A percentile compares a stretch with the other conserved stretches of the same genome.
phyloP scores from a whole-genome alignment of 1,140 invertebrate species.

The Pachyrhynchus sulphureomaculatus region DNA sequence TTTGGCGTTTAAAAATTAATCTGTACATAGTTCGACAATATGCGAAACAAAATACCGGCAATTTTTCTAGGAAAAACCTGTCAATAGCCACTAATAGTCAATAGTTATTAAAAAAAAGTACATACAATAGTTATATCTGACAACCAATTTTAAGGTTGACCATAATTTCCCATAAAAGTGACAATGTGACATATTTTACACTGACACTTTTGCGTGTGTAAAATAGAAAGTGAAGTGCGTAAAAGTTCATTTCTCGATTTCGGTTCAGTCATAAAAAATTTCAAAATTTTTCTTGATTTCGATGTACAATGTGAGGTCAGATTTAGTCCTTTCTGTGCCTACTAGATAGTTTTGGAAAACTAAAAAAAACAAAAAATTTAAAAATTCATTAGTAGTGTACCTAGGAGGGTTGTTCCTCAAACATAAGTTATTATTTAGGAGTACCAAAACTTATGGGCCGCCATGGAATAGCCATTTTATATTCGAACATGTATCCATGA shows the following conservation, averaged over 20 bases:
- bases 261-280: conserved; percentile 25
- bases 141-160: conserved; percentile 36
- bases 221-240: conserved; percentile 14
- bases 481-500: too few species aligned
- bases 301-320: conserved; percentile 5
- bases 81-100: conserved; percentile 45
- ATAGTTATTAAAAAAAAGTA: conserved; percentile 44
- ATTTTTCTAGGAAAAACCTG: conserved; percentile 21
- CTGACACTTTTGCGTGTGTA: conserved; percentile 32
- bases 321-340: neutral
- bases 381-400: neutral
- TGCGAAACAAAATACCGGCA: conserved; percentile 19
- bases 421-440: too few species aligned
- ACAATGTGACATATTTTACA: conserved; percentile 40
- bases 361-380: neutral
- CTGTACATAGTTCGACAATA: conserved; percentile 9
- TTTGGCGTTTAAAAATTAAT: neutral
- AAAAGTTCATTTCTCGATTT: conserved; percentile 20
- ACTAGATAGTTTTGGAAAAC: too few species aligned
- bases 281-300: conserved; percentile 22
- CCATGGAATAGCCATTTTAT: too few species aligned
- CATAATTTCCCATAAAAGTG: conserved; percentile 50
- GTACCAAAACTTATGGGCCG: too few species aligned
- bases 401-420: too few species aligned
- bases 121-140: conserved; percentile 42